These are phyloP conservation scores for Siniperca obscura DNA, from an alignment of 2,797 vertebrate species.

Conservation along the genomic window DNA sequence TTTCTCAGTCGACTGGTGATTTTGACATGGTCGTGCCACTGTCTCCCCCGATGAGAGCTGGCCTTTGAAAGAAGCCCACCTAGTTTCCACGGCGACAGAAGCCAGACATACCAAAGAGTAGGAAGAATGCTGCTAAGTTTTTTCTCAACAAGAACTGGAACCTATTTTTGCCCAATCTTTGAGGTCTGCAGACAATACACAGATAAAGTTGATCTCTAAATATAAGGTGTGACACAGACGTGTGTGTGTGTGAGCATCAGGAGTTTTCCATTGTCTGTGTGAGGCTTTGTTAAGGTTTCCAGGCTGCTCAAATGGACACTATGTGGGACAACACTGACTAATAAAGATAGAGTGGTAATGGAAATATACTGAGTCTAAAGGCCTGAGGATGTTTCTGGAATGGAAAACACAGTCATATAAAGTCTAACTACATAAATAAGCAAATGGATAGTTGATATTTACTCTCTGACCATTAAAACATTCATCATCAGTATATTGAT, in stretches of 20 bases:
- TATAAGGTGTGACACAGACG: slow-evolving; percentile 1
- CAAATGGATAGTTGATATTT: neutral
- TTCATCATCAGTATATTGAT: neutral
- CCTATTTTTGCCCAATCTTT: slow-evolving; percentile 2
- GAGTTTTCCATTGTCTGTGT: neutral
- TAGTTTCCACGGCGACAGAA: slow-evolving; percentile 54
- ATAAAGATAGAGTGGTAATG: neutral
- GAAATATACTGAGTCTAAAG: neutral
- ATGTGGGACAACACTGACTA: neutral
- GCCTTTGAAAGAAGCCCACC: slow-evolving; percentile 75
- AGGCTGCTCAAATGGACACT: neutral
- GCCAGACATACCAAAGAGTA: slow-evolving; percentile 66
- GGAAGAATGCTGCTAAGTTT: slow-evolving; percentile 50
- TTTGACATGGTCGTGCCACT: slow-evolving; percentile 81
- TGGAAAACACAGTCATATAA: neutral
- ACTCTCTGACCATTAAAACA: neutral
- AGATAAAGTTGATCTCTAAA: neutral
- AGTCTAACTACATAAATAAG: neutral
- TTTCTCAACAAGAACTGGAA: slow-evolving; percentile 33
- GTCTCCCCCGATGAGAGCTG: slow-evolving; percentile 66
- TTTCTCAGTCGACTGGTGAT: slow-evolving; percentile 82
- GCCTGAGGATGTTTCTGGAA: neutral
- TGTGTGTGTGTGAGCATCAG: neutral
- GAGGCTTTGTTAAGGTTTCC: neutral
- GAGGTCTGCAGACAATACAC: neutral